Percentiles rank a stretch among this genome's conserved stretches.
These are phyloP conservation scores for Masticophis lateralis DNA, from an alignment of 2,797 vertebrate genomes.

Conservation along the genomic window DNA sequence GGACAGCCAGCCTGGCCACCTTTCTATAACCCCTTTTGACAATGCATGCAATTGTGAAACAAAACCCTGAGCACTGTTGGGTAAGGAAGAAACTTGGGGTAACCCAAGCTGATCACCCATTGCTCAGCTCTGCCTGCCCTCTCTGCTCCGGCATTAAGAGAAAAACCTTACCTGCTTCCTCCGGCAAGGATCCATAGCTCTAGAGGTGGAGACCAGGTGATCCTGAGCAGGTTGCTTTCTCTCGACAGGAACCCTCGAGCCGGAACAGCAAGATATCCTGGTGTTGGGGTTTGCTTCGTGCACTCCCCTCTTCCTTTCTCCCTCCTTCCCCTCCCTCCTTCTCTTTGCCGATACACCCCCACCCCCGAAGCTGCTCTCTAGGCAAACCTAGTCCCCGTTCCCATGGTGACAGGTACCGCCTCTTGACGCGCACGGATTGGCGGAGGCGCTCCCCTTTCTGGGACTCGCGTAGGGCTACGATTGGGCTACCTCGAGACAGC, in stretches of 20 bases:
- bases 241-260: neutral
- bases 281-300: neutral
- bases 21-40: neutral
- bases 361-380: neutral
- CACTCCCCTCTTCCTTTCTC: neutral
- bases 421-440: conserved; percentile 27
- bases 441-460: neutral
- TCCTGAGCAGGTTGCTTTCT: neutral
- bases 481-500: conserved; percentile 17
- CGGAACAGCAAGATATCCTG: neutral
- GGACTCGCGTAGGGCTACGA: conserved; percentile 41
- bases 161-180: conserved; percentile 4
- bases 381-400: conserved; percentile 33
- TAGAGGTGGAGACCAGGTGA: neutral
- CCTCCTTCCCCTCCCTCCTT: neutral
- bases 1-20: neutral
- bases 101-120: neutral
- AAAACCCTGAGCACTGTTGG: neutral
- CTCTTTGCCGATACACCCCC: neutral
- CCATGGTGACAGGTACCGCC: conserved; percentile 49
- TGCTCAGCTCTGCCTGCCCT: neutral
- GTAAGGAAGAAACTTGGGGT: neutral
- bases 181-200: neutral
- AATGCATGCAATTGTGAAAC: neutral
- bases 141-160: neutral